Evolutionary conservation across 64 coral and sea anemone species (phyloP).

Genomic region (Stylophora pistillata): DNA sequence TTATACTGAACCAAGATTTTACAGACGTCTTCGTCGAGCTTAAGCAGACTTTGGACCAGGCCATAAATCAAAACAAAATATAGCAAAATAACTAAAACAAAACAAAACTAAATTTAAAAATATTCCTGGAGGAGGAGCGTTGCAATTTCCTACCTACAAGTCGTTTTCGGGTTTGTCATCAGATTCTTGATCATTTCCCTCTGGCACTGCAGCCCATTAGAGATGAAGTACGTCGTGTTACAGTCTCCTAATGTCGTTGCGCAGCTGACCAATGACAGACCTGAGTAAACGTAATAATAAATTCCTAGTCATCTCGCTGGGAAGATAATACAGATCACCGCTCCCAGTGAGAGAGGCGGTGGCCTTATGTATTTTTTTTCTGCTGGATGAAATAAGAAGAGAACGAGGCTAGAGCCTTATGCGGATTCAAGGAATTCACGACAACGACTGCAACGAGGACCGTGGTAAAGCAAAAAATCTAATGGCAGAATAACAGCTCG

Average conservation of each 20-base stretch:
- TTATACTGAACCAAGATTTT: too few species aligned
- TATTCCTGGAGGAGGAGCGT: background rate
- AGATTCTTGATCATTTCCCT: constrained; percentile 24
- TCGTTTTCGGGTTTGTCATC: background rate
- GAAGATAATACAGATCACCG: background rate
- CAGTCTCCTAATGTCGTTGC: background rate
- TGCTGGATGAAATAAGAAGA: too few species aligned
- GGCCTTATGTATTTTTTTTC: too few species aligned
- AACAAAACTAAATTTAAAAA: background rate
- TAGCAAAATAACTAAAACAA: too few species aligned
- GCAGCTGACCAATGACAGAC: background rate
- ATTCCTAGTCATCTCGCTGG: background rate
- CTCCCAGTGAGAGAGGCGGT: background rate
- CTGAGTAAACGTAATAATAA: background rate
- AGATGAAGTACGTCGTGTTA: constrained; percentile 36
- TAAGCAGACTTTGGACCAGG: too few species aligned
- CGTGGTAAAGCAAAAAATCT: too few species aligned
- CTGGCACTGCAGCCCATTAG: background rate
- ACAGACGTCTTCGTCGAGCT: too few species aligned
- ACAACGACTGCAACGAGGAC: too few species aligned
- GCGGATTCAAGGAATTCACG: too few species aligned
- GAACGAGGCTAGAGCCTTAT: too few species aligned
- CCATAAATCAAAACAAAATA: too few species aligned
- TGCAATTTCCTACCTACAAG: constrained; percentile 22
- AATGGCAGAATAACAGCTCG: too few species aligned